phyloP scores from a whole-genome alignment of 2,888 invertebrate species.

The Venusia cambrica region DNA sequence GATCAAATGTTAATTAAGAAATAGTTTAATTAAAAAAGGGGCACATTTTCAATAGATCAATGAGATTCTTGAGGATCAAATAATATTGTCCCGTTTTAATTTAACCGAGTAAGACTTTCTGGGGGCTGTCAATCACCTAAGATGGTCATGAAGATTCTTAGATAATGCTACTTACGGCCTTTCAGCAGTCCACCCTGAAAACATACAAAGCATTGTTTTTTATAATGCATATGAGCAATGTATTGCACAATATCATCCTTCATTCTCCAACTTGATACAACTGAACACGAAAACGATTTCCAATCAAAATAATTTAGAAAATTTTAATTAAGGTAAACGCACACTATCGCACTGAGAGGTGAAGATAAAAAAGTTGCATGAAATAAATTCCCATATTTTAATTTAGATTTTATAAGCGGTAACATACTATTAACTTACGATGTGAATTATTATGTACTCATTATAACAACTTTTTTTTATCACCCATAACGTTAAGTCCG shows the following conservation, averaged over 20 bases:
- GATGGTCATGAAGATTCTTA: too few relatives aligned
- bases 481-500: too few relatives aligned
- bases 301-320: constrained; percentile 3
- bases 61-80: not conserved
- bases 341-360: too few relatives aligned
- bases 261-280: constrained; percentile 63
- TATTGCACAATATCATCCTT: constrained; percentile 47
- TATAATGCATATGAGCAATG: not conserved
- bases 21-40: not conserved
- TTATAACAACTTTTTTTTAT: too few relatives aligned
- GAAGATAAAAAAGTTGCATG: too few relatives aligned
- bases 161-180: constrained; percentile 40
- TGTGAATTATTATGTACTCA: too few relatives aligned
- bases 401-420: too few relatives aligned
- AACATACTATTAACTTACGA: too few relatives aligned
- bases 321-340: constrained; percentile 19
- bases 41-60: not conserved
- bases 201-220: constrained; percentile 26
- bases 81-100: too few relatives aligned
- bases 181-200: constrained; percentile 49
- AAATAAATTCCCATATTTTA: too few relatives aligned
- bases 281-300: constrained; percentile 53
- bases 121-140: too few relatives aligned
- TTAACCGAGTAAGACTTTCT: too few relatives aligned
- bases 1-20: not conserved